A percentile compares a stretch with the other conserved stretches of the same genome.
Conservation (phyloP, 2,797 vertebrate genomes). For the Hippoglossus hippoglossus region DNA sequence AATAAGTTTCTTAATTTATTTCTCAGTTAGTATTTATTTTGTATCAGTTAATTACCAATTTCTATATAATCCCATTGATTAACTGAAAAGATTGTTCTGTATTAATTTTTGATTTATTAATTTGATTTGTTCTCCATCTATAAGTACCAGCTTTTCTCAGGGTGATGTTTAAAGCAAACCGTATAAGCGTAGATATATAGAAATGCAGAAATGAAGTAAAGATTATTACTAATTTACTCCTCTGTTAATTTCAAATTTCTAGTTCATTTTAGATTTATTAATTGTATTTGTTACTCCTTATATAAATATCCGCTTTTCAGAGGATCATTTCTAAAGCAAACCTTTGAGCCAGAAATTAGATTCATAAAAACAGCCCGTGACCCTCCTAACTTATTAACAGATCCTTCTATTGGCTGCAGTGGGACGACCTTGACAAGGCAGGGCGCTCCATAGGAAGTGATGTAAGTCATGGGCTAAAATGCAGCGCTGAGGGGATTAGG, state of each 20-base stretch:
- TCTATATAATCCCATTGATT: no score
- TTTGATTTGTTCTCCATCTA: background rate
- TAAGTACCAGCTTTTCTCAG: background rate
- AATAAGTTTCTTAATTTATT: background rate
- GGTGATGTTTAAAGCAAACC: background rate
- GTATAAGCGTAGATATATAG: no score
- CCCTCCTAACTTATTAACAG: background rate
- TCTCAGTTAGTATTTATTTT: background rate
- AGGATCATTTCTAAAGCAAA: background rate
- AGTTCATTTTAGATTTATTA: background rate
- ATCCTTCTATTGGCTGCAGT: constrained; percentile 18
- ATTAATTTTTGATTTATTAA: background rate
- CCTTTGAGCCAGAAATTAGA: constrained; percentile 4
- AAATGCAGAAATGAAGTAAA: no score
- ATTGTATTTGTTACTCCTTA: background rate
- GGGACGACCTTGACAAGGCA: constrained; percentile 60
- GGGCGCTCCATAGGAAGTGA: constrained; percentile 66
- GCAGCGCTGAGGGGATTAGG: constrained; percentile 67
- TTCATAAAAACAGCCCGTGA: background rate
- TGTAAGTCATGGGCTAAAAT: constrained; percentile 57
- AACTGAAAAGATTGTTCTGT: no score
- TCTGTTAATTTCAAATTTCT: background rate
- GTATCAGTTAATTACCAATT: background rate
- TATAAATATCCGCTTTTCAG: background rate
- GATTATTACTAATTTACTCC: no score